phyloP scores from a whole-genome alignment of 2,888 invertebrate genomes.

The Lycia hirtaria region DNA sequence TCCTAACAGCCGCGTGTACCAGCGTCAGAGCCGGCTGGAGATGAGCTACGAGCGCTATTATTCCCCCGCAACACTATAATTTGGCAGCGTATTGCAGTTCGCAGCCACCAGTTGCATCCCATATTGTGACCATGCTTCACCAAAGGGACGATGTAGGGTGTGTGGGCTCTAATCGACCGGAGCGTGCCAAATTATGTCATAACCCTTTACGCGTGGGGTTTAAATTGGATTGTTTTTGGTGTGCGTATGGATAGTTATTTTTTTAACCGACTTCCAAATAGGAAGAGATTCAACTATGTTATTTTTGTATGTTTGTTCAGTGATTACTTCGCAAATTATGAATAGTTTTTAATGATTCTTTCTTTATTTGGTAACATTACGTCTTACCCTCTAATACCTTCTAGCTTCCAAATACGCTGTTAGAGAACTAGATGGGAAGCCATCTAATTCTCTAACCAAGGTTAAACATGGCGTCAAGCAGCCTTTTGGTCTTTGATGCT shows the following conservation, averaged over 20 bases:
- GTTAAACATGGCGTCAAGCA: too few relatives aligned
- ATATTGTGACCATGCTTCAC: conserved; percentile 22
- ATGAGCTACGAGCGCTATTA: not conserved
- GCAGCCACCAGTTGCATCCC: conserved; percentile 31
- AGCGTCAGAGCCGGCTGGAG: not conserved
- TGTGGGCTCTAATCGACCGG: conserved; percentile 22
- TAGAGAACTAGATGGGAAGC: too few relatives aligned
- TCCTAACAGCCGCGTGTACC: not conserved
- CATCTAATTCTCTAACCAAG: too few relatives aligned
- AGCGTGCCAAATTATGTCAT: conserved; percentile 31
- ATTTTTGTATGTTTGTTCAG: too few relatives aligned
- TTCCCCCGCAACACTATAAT: conserved; percentile 19
- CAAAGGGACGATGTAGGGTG: conserved; percentile 17
- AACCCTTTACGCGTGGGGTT: not conserved
- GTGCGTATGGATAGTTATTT: not conserved
- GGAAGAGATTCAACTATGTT: too few relatives aligned
- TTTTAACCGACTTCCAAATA: not conserved
- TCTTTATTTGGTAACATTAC: too few relatives aligned
- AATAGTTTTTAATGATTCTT: too few relatives aligned
- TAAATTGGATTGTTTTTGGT: conserved; percentile 10
- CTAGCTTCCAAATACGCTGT: too few relatives aligned
- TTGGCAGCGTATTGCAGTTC: conserved; percentile 19
- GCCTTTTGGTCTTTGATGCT: too few relatives aligned
- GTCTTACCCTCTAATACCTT: too few relatives aligned
- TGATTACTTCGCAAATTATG: too few relatives aligned